Conservation (phyloP, 2,797 vertebrate species). For the Tapera naevia region DNA sequence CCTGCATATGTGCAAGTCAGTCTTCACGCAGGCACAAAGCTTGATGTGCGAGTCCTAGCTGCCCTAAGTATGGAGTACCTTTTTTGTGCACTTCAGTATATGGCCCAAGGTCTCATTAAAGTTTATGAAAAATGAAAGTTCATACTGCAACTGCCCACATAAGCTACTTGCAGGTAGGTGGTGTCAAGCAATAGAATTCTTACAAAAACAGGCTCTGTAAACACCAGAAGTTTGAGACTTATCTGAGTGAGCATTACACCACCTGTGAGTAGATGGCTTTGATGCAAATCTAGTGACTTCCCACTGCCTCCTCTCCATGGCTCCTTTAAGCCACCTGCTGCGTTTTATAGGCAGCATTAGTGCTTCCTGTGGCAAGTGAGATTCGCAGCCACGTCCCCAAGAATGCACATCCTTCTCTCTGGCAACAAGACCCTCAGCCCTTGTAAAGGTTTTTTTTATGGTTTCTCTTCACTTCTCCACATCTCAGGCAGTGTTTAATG, state of each 20-base stretch:
- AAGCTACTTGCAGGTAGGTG: neutral
- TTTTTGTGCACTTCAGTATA: neutral
- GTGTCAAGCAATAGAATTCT: neutral
- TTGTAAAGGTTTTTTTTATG: neutral
- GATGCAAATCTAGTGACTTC: neutral
- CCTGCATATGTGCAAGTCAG: fast-evolving
- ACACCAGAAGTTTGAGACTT: neutral
- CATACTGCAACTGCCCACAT: neutral
- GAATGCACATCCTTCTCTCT: neutral
- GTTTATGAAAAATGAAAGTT: neutral
- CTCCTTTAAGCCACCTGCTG: neutral
- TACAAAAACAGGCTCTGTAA: neutral
- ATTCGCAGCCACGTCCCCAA: neutral
- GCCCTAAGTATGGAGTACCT: too few species aligned
- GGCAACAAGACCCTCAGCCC: fast-evolving
- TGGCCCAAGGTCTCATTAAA: neutral
- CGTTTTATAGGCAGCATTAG: neutral
- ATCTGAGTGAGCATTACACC: neutral
- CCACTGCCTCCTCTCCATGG: neutral
- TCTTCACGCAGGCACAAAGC: neutral
- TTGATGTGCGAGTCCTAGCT: neutral
- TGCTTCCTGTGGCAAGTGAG: neutral
- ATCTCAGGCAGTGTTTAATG: slow-evolving; percentile 34
- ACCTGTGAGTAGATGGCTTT: neutral
- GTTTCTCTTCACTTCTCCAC: neutral